phyloP scores from a whole-genome alignment of 2,888 invertebrate species.

The Lepidocyrtinus sp. region DNA sequence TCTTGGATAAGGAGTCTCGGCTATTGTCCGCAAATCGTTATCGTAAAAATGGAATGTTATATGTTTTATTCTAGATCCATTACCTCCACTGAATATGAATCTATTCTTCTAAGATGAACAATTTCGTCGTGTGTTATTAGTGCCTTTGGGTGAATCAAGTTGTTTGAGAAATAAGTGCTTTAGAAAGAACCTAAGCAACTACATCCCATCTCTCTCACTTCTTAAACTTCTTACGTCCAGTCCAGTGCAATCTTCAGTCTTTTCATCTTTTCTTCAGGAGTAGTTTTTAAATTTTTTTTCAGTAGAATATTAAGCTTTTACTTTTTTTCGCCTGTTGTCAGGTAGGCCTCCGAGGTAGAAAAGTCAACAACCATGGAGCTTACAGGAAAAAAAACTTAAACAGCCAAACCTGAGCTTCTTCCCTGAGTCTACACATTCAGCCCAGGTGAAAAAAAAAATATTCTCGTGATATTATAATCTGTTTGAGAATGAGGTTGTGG shows the following conservation, averaged over 20 bases:
- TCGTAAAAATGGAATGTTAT: too few species aligned
- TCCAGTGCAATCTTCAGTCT: too few species aligned
- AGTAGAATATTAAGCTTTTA: background rate
- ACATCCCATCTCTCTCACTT: constrained; percentile 13
- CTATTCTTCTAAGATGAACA: background rate
- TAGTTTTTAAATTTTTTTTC: too few species aligned
- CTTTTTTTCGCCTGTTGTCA: constrained; percentile 36
- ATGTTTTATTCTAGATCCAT: background rate
- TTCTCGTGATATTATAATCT: too few species aligned
- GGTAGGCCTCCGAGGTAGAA: constrained; percentile 56
- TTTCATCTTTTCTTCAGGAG: too few species aligned
- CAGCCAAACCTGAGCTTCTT: too few species aligned
- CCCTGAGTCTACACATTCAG: too few species aligned
- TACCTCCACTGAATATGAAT: background rate
- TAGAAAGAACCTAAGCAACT: constrained; percentile 26
- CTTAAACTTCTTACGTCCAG: too few species aligned
- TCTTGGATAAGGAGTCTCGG: too few species aligned
- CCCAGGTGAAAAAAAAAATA: too few species aligned
- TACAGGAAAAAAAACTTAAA: too few species aligned
- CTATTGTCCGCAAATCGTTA: too few species aligned
- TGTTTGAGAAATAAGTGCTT: constrained; percentile 29
- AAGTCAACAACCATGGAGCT: constrained; percentile 59
- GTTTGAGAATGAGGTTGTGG: background rate
- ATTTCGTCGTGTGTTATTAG: constrained; percentile 33
- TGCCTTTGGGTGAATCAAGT: constrained; percentile 47